Evolutionary conservation across 1,140 invertebrate genomes (phyloP), one percentile per base, ranked within the genome.

Genomic region (Venturia canescens): DNA sequence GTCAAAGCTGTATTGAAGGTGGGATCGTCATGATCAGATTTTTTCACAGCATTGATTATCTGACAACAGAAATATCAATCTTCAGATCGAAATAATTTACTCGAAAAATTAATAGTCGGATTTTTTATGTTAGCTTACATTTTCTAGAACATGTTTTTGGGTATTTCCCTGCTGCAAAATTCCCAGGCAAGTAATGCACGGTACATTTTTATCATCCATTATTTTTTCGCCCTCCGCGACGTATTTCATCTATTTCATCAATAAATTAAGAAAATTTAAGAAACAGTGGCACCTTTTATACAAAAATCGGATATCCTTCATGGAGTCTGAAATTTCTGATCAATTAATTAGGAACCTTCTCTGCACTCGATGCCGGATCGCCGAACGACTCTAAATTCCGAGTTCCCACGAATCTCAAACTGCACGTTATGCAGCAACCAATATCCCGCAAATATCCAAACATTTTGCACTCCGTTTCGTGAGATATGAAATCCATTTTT

Each of bases 131-230:
- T 85, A 44, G 38, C 74, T 81, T 89, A 94, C 92, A 34, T 90
- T 86, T 57, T 91, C 57, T 50, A 94, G 79, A 9, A 93, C 83
- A 48, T 87, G 84, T 78, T 92, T 84, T 79, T 93, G 88, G 79
- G 89, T 88, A 9, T 90, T 84, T 80, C 93, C 84, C 80, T 95
- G 93, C 80, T 95, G 93, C 27, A 96, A 92, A n/a, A 96, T 89
- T 53, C 94, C 94, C 50, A 96, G 84, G 87, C 95, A 96, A 11
- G 91, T 90, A 0, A 93, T 83, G 84, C 95, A 96, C 6, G 91
- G 82, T 26, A 18, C 9, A 82, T 90, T 88, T 2, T 83, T 48
- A 50, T 92, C 91, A n/a, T 84, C 44, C 72, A 90, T 86, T 29
- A 83, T 9, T 4, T 44, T 44, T 44, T 44, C 78, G 7, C 21